phyloP scores from a whole-genome alignment of 1,140 invertebrate species.

The Danaus melanippus region DNA sequence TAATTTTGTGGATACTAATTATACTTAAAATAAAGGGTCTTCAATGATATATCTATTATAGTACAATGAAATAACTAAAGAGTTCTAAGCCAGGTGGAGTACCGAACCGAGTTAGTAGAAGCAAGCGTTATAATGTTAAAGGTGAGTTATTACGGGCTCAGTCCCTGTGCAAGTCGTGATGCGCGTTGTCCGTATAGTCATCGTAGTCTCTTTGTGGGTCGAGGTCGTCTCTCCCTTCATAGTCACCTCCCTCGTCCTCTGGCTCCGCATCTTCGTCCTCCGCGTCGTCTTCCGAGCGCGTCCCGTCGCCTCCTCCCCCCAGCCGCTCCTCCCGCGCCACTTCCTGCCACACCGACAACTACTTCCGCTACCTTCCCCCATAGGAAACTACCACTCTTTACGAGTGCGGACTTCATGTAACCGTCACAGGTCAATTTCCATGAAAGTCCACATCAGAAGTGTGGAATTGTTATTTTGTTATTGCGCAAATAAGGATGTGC shows the following conservation, averaged over 20 bases:
- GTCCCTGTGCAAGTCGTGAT: constrained; percentile 41
- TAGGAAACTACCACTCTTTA: constrained; percentile 4
- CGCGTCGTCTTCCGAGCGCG: constrained; percentile 23
- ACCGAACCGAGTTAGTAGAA: too few species aligned
- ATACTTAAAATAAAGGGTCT: too few species aligned
- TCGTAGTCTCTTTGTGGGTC: constrained; percentile 68
- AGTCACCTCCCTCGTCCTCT: constrained; percentile 59
- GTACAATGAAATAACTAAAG: too few species aligned
- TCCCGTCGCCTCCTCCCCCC: constrained; percentile 17
- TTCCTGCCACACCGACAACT: constrained; percentile 39
- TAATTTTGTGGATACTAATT: not conserved
- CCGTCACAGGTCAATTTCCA: too few species aligned
- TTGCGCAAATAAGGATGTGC: too few species aligned
- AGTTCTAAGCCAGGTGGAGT: too few species aligned
- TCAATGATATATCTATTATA: too few species aligned
- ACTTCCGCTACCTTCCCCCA: constrained; percentile 21
- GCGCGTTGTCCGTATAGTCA: constrained; percentile 72
- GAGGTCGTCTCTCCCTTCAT: constrained; percentile 69
- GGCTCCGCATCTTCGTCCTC: constrained; percentile 34
- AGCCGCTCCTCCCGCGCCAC: constrained; percentile 41
- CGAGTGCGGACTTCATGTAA: too few species aligned
- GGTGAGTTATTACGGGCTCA: constrained; percentile 15
- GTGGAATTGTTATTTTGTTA: too few species aligned
- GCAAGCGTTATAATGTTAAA: too few species aligned
- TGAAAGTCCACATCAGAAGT: too few species aligned